These are phyloP conservation scores for Dipodomys stephensi DNA, from an alignment of 2,113 vertebrate species.

Conservation along the genomic window DNA sequence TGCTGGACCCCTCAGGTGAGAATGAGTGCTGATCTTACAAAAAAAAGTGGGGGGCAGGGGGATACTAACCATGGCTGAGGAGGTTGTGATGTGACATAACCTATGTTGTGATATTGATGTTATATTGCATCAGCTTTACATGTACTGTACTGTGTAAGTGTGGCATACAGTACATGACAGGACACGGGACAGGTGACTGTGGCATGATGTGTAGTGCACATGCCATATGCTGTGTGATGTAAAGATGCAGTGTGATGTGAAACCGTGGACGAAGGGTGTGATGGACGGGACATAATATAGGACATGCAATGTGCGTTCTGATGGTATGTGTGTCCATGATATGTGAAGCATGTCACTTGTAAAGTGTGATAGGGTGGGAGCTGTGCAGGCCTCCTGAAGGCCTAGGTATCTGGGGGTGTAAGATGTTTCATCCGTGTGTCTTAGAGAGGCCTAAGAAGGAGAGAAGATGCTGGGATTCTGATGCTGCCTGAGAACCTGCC, in stretches of 20 bases:
- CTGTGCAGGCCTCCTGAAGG: too few relatives aligned
- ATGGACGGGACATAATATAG: neutral
- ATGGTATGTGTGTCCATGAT: too few relatives aligned
- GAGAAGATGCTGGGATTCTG: neutral
- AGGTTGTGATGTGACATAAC: neutral
- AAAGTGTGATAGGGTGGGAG: neutral
- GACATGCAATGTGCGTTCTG: neutral
- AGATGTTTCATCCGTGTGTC: neutral
- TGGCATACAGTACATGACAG: too few relatives aligned
- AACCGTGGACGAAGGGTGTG: neutral
- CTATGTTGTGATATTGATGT: too few relatives aligned
- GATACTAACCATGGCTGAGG: neutral
- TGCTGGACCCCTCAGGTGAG: neutral
- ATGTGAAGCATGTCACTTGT: neutral
- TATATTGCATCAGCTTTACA: neutral
- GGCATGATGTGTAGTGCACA: too few relatives aligned
- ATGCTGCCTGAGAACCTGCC: neutral
- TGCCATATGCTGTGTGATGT: neutral
- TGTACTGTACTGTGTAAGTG: too few relatives aligned
- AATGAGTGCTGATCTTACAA: neutral
- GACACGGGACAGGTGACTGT: too few relatives aligned
- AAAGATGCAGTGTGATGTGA: neutral
- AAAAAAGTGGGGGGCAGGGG: too few relatives aligned
- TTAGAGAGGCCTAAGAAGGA: neutral
- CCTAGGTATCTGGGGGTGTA: neutral